Evolutionary conservation across 2,797 vertebrate genomes (phyloP).

Genomic region (Holocentrus rufus): DNA sequence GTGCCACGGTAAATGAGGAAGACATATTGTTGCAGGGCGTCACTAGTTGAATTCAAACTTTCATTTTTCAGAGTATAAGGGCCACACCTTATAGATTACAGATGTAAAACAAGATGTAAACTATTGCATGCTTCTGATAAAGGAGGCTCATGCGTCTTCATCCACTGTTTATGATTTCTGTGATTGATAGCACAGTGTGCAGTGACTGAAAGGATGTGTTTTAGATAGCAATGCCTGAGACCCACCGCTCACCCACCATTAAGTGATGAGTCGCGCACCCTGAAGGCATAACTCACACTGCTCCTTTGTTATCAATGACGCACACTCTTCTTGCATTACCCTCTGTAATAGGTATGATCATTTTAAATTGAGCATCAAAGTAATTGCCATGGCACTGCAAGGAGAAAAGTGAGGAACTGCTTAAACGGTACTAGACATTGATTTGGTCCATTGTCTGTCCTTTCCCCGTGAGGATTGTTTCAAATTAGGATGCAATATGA

Average conservation of each 20-base stretch:
- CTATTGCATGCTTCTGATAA: slow-evolving; percentile 46
- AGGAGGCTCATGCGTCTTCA: slow-evolving; percentile 44
- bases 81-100: slow-evolving; percentile 42
- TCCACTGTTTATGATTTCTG: slow-evolving; percentile 53
- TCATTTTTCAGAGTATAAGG: slow-evolving; percentile 6
- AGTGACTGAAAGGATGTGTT: slow-evolving; percentile 64
- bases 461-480: slow-evolving; percentile 37
- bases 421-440: slow-evolving; percentile 31
- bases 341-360: slow-evolving; percentile 72
- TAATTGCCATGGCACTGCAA: slow-evolving; percentile 55
- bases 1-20: not conserved
- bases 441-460: slow-evolving; percentile 42
- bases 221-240: slow-evolving; percentile 63
- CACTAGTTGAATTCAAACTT: slow-evolving; percentile 25
- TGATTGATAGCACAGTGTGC: slow-evolving; percentile 59
- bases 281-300: slow-evolving; percentile 66
- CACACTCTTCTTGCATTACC: slow-evolving; percentile 59
- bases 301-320: slow-evolving; percentile 73
- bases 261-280: slow-evolving; percentile 66
- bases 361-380: slow-evolving; percentile 70
- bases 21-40: slow-evolving; percentile 3
- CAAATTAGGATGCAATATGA: slow-evolving; percentile 58
- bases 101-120: slow-evolving; percentile 50
- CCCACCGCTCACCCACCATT: slow-evolving; percentile 62
- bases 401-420: slow-evolving; percentile 51